phyloP scores from a whole-genome alignment of 2,888 invertebrate genomes.

The Escarpia spicata region DNA sequence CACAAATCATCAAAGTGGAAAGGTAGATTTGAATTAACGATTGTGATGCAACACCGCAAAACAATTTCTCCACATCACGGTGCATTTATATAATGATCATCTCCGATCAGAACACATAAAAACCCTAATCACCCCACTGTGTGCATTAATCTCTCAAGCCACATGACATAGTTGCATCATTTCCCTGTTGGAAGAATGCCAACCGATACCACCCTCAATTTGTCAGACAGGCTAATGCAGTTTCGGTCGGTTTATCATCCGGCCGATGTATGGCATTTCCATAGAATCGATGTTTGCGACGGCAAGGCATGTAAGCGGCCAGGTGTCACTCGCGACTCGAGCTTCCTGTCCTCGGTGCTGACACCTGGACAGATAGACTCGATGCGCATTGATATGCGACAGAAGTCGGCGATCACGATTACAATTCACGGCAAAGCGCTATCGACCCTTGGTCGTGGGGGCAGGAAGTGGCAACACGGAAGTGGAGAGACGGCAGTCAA shows the following conservation, averaged over 20 bases:
- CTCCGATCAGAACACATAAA: background rate
- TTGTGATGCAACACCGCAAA: background rate
- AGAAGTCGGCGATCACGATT: background rate
- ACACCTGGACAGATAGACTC: background rate
- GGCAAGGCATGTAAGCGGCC: background rate
- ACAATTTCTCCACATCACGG: background rate
- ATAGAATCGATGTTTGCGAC: background rate
- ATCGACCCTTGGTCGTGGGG: background rate
- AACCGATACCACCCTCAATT: background rate
- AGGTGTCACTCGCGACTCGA: background rate
- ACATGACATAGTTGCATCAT: background rate
- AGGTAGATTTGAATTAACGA: background rate
- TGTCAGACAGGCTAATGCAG: background rate
- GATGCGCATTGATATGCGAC: background rate
- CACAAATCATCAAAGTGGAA: background rate
- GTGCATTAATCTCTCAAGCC: background rate
- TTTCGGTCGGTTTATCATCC: background rate
- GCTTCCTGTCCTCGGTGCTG: slow-evolving; percentile 10
- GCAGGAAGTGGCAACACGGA: background rate
- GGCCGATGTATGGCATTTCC: background rate
- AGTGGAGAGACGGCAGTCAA: background rate
- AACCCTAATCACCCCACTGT: background rate
- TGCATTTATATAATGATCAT: background rate
- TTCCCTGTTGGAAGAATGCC: background rate
- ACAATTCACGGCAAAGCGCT: background rate